Conservation (phyloP, 2,113 vertebrate genomes). For the Anarrhichthys ocellatus region DNA sequence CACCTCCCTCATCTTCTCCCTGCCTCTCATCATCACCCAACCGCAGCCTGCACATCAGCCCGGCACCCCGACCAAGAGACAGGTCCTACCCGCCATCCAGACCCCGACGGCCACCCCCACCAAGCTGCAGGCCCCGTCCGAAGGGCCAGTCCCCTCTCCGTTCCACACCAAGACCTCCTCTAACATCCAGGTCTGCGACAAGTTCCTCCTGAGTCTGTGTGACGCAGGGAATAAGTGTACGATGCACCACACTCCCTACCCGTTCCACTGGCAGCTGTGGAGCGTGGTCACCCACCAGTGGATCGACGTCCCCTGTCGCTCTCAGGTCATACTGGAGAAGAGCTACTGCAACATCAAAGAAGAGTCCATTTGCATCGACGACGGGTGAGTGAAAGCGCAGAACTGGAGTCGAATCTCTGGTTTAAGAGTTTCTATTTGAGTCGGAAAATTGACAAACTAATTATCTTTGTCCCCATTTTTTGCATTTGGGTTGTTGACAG, state of each 20-base stretch:
- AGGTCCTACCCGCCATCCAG: not conserved
- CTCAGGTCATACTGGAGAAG: constrained; percentile 66
- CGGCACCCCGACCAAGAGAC: not conserved
- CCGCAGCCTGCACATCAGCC: not conserved
- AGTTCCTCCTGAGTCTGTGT: constrained; percentile 62
- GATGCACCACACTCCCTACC: constrained; percentile 73
- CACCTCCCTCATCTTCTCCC: constrained; percentile 5
- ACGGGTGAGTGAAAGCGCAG: constrained; percentile 49
- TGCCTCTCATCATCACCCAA: constrained; percentile 52
- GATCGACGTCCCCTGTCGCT: constrained; percentile 33
- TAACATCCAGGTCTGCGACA: constrained; percentile 67
- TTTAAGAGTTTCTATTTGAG: no score
- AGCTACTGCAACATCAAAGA: constrained; percentile 60
- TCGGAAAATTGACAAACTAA: no score
- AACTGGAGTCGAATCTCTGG: not conserved
- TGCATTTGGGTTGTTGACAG: not conserved
- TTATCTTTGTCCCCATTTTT: not conserved
- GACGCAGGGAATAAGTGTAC: not conserved
- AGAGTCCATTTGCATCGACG: not conserved
- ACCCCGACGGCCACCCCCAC: not conserved
- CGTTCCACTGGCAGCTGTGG: constrained; percentile 76
- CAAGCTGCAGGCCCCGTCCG: not conserved
- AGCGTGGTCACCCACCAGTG: constrained; percentile 27
- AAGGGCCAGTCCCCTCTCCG: fast-evolving
- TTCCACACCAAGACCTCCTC: constrained; percentile 49